Percentiles rank a stretch among this genome's conserved stretches.
phyloP scores from a whole-genome alignment of 2,797 vertebrate species.

The Danio tinwini region DNA sequence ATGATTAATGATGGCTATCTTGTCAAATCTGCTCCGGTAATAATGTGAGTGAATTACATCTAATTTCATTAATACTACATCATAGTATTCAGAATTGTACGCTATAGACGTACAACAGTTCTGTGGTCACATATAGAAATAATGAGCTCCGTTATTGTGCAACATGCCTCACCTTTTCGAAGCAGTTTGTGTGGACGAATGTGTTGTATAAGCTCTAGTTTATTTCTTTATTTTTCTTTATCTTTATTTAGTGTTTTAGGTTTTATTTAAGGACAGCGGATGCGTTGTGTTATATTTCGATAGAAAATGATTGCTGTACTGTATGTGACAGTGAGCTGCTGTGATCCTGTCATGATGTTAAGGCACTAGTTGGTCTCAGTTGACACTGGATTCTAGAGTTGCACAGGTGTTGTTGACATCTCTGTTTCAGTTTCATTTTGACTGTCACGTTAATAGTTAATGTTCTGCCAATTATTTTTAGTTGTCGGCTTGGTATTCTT shows the following conservation, averaged over 20 bases:
- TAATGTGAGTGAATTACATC: background rate
- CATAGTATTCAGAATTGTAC: background rate
- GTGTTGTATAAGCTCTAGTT: background rate
- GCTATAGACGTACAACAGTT: background rate
- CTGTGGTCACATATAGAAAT: conserved; percentile 16
- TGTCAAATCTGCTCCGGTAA: background rate
- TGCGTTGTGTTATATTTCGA: background rate
- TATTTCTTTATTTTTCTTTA: no score
- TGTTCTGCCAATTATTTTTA: conserved; percentile 21
- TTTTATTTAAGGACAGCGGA: background rate
- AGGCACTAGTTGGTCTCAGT: background rate
- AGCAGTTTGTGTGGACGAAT: background rate
- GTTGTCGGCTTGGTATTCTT: background rate
- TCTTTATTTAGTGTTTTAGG: background rate
- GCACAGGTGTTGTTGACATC: conserved; percentile 11
- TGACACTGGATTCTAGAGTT: conserved; percentile 30
- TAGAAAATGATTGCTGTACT: background rate
- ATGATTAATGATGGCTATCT: background rate
- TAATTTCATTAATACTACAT: background rate
- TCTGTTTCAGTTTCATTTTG: conserved; percentile 48
- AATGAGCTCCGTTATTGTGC: conserved; percentile 24
- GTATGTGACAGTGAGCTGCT: background rate
- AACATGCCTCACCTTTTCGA: conserved; percentile 20
- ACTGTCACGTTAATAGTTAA: conserved; percentile 34
- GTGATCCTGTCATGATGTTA: background rate